A percentile compares a stretch with the other conserved stretches of the same genome.
phyloP scores from a whole-genome alignment of 2,797 vertebrate species.

The Graptemys geographica region DNA sequence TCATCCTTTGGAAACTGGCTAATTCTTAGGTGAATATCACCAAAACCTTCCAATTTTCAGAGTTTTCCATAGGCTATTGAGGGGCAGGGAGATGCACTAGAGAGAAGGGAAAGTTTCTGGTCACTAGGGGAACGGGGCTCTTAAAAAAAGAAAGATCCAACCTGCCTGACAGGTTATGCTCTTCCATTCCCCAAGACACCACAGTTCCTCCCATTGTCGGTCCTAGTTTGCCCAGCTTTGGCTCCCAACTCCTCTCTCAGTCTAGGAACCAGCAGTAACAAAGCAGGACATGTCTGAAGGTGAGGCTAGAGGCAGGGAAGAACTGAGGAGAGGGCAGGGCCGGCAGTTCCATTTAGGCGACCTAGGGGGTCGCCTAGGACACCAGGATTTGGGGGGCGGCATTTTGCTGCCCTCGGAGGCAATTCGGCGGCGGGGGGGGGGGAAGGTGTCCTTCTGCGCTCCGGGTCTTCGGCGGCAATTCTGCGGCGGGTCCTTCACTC shows the following conservation, averaged over 20 bases:
- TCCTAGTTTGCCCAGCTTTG: not conserved
- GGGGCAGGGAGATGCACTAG: accelerated
- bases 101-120: not conserved
- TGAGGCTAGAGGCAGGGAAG: not conserved
- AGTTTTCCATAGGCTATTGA: not conserved
- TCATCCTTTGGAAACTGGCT: accelerated
- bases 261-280: not conserved
- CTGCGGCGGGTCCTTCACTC: no score
- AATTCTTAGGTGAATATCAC: accelerated
- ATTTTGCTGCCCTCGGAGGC: no score
- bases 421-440: no score
- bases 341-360: no score
- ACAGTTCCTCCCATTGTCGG: not conserved
- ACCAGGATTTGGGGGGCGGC: no score
- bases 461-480: no score
- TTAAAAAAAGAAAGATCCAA: not conserved
- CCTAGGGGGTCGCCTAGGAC: no score
- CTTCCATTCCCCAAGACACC: not conserved
- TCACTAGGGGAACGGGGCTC: not conserved
- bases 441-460: no score
- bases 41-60: accelerated
- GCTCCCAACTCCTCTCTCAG: not conserved
- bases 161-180: not conserved
- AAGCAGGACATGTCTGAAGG: not conserved
- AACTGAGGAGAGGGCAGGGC: not conserved